Conservation (phyloP, 2,797 vertebrate genomes). For the Pelochelys cantorii region DNA sequence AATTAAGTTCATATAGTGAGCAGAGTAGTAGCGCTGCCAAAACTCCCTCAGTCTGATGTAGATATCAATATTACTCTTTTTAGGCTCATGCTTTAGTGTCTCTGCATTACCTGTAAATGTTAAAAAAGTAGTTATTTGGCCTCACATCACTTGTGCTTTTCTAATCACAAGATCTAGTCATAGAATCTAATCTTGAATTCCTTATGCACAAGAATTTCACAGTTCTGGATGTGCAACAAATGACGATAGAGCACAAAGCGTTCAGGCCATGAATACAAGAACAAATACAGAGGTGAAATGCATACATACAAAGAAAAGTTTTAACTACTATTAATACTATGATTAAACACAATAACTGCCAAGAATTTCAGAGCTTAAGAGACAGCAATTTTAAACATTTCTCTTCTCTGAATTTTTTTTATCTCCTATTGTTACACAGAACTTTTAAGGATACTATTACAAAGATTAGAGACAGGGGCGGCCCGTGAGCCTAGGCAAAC, state of each 20-base stretch:
- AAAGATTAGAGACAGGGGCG: neutral
- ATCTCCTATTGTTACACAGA: neutral
- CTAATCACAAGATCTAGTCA: neutral
- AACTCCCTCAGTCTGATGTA: constrained; percentile 84
- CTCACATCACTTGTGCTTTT: neutral
- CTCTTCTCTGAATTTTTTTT: neutral
- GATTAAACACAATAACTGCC: neutral
- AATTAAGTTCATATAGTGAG: constrained; percentile 89
- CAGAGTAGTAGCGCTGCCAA: constrained; percentile 86
- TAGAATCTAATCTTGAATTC: neutral
- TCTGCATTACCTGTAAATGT: constrained; percentile 84
- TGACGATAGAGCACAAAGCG: neutral
- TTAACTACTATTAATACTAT: neutral
- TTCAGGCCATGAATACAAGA: neutral
- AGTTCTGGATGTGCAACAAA: neutral
- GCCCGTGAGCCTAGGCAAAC: too few relatives aligned
- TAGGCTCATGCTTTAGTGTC: constrained; percentile 86
- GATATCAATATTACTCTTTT: constrained; percentile 85
- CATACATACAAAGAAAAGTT: neutral
- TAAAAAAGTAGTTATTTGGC: constrained; percentile 1
- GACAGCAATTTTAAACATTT: neutral
- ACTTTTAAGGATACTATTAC: neutral
- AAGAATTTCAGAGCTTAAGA: neutral
- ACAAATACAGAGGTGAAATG: neutral
- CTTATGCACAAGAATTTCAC: neutral